Evolutionary conservation across 2,888 invertebrate species (phyloP).

Genomic region (Cerceris ruficornis): DNA sequence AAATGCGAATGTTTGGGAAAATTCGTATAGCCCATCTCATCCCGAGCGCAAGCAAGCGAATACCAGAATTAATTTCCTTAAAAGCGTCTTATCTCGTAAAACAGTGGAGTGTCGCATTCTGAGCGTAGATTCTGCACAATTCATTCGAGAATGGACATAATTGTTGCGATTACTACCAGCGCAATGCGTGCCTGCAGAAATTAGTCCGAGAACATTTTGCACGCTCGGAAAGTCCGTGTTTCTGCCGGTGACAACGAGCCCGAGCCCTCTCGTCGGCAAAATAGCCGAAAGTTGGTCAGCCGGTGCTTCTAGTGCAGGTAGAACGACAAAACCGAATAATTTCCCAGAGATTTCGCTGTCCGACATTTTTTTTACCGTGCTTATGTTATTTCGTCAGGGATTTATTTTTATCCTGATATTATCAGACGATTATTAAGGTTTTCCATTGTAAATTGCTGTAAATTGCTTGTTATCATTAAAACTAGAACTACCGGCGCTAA

Average conservation of each 20-base stretch:
- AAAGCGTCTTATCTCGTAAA: background rate
- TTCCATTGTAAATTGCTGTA: too few species aligned
- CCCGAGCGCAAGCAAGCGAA: too few species aligned
- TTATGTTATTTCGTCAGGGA: background rate
- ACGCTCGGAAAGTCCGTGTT: slow-evolving; percentile 48
- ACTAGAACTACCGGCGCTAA: too few species aligned
- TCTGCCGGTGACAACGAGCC: slow-evolving; percentile 51
- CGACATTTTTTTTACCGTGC: slow-evolving; percentile 33
- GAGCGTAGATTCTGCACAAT: background rate
- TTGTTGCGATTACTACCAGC: slow-evolving; percentile 38
- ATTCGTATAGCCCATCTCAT: too few species aligned
- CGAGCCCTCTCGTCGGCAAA: slow-evolving; percentile 38
- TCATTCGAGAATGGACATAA: slow-evolving; percentile 12
- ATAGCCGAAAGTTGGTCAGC: slow-evolving; percentile 62
- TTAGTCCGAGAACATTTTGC: slow-evolving; percentile 43
- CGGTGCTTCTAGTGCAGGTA: slow-evolving; percentile 52
- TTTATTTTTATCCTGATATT: background rate
- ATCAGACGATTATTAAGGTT: too few species aligned
- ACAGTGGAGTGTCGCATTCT: background rate
- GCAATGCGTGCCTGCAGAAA: slow-evolving; percentile 45
- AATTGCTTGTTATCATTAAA: too few species aligned
- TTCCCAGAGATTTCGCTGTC: slow-evolving; percentile 34
- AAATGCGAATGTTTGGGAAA: too few species aligned
- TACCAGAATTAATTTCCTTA: background rate
- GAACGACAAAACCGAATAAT: slow-evolving; percentile 66